A percentile compares a stretch with the other conserved stretches of the same genome.
phyloP scores from a whole-genome alignment of 2,888 invertebrate species.

The Drosophila mayaguana region DNA sequence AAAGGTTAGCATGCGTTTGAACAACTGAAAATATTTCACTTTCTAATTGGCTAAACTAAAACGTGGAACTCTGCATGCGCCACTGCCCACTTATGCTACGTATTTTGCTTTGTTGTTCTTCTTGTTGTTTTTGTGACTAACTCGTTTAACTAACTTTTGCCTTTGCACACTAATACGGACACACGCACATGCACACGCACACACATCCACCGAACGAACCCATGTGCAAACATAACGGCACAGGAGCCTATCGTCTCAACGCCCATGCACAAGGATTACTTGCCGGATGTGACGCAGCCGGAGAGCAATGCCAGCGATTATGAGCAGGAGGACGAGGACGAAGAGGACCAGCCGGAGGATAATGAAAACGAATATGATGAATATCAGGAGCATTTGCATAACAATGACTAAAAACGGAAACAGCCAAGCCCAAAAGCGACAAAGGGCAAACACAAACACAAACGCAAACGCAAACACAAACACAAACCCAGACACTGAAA shows the following conservation, averaged over 20 bases:
- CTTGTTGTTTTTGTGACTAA: constrained; percentile 57
- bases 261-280: constrained; percentile 87
- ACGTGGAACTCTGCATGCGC: constrained; percentile 61
- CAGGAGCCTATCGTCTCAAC: constrained; percentile 86
- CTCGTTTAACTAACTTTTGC: constrained; percentile 81
- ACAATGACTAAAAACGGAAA: constrained; percentile 83
- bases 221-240: constrained; percentile 29
- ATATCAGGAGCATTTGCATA: constrained; percentile 86
- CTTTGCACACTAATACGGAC: constrained; percentile 63
- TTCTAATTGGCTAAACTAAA: constrained; percentile 59
- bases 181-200: constrained; percentile 29
- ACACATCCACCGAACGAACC: constrained; percentile 28
- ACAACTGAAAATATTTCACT: constrained; percentile 38
- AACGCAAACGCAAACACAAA: constrained; percentile 45
- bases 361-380: constrained; percentile 88
- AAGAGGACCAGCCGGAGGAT: constrained; percentile 88
- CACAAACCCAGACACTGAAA: constrained; percentile 54
- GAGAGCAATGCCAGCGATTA: constrained; percentile 87
- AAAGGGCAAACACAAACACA: constrained; percentile 39
- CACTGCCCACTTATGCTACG: constrained; percentile 22
- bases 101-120: constrained; percentile 36
- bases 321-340: constrained; percentile 86
- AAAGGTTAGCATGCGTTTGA: constrained; percentile 87
- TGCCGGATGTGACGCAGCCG: constrained; percentile 87
- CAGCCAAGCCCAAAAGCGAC: constrained; percentile 27